Evolutionary conservation across 2,888 invertebrate species (phyloP), one percentile per base, ranked within the genome.

Genomic region (Erpobdella octoculata): DNA sequence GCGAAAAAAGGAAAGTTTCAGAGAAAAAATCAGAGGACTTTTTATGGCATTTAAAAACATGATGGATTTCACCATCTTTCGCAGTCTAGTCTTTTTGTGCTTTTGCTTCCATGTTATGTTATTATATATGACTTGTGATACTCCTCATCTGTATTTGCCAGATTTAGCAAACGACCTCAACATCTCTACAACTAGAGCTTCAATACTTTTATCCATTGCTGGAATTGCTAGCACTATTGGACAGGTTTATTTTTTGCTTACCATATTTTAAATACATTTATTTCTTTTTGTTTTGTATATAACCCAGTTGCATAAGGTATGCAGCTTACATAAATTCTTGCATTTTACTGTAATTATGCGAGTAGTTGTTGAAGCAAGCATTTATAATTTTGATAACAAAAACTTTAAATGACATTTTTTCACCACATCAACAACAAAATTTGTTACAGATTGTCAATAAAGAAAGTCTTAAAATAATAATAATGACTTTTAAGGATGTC

Each of bases 121-220:
- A 70, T 86, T 95, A 70, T 95, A 94, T 84, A 89, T 90, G 79
- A 93, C 93, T 90, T 84, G 85, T 75, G 94, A 96, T 80, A 91
- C 95, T 72, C 93, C 94, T 15, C 95, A 95, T 48, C 91, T 95
- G 82, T 95, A 93, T 83, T 86, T 94, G 74, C 90, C 91, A 70
- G 93, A 94, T 79, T 89, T 91, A 81, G 72, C 70, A 6, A 79
- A 61, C 25, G 36, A 46, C 9, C 28, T 61, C 28, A 86, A 88
- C 74, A 77, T 80, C 41, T 59, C 75, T 0, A 76, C 79, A 0
- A 61, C 12, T 9, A 36, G 61, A 12, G 79, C 81, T 3, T 91
- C 93, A 4, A 87, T 88, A 74, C 87, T 94, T 77, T 87, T 94
- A 75, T 91, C 93, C 68, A 86, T 90, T 69, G 91, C 95, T 36